Evolutionary conservation across 2,113 vertebrate genomes (phyloP).

Genomic region (Alethe diademata): DNA sequence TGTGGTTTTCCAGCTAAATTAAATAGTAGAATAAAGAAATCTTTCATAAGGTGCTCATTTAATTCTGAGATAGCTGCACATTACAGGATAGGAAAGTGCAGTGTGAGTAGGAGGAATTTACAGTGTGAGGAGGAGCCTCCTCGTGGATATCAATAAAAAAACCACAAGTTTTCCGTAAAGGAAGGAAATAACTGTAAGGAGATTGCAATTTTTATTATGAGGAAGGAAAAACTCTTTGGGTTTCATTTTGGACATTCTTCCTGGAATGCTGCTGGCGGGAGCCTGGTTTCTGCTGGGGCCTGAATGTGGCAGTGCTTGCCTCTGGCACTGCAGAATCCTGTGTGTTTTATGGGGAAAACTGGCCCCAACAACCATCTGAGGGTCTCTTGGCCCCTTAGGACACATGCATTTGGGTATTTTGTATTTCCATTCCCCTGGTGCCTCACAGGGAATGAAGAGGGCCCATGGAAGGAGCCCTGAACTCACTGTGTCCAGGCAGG

Average conservation of each 20-base stretch:
- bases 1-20: neutral
- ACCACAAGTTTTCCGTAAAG: neutral
- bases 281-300: neutral
- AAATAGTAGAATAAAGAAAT: neutral
- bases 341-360: neutral
- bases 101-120: neutral
- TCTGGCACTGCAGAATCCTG: neutral
- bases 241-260: neutral
- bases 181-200: neutral
- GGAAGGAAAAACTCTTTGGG: neutral
- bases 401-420: neutral
- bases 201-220: neutral
- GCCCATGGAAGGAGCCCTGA: neutral
- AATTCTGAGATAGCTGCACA: neutral
- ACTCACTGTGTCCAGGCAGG: neutral
- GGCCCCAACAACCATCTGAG: neutral
- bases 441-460: neutral
- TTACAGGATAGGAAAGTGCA: neutral
- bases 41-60: neutral
- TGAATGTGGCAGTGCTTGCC: rapidly evolving
- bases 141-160: neutral
- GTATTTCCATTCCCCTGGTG: neutral
- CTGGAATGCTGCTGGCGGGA: neutral
- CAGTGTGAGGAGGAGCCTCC: neutral
- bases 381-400: neutral